Evolutionary conservation across 2,797 vertebrate genomes (phyloP).

Genomic region (Menidia menidia): DNA sequence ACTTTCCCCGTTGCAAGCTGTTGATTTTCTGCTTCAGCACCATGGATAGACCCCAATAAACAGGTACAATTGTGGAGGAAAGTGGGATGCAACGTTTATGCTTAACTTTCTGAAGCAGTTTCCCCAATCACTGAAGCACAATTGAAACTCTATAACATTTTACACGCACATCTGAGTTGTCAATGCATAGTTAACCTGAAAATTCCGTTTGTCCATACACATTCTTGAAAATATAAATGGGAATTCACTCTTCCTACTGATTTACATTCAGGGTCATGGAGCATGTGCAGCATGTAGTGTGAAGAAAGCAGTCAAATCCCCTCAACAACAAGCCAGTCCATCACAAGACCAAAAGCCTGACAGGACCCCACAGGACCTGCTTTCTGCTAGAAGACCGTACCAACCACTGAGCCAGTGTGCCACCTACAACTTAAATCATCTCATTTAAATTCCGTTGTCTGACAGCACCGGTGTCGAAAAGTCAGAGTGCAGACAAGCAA

Average conservation of each 20-base stretch:
- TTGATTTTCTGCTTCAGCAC: constrained; percentile 63
- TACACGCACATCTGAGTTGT: neutral
- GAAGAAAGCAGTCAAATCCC: constrained; percentile 45
- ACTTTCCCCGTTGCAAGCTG: constrained; percentile 14
- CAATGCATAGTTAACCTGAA: neutral
- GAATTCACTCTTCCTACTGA: constrained; percentile 30
- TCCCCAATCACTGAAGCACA: neutral
- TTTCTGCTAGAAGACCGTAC: constrained; percentile 56
- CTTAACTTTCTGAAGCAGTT: neutral
- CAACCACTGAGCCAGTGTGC: constrained; percentile 54
- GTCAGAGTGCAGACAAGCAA: constrained; percentile 51
- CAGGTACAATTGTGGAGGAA: neutral
- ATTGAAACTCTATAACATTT: neutral
- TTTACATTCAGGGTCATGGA: constrained; percentile 67
- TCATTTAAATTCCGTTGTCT: constrained; percentile 64
- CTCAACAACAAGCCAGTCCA: constrained; percentile 48
- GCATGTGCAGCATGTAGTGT: constrained; percentile 36
- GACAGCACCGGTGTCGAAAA: constrained; percentile 47
- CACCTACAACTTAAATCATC: constrained; percentile 53
- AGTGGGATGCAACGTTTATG: constrained; percentile 1
- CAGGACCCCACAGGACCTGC: constrained; percentile 59
- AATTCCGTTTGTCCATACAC: constrained; percentile 2
- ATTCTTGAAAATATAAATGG: neutral
- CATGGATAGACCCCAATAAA: constrained; percentile 63
- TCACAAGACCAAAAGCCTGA: constrained; percentile 60